Conservation (phyloP, 2,888 invertebrate genomes). For the Cryptophagus acutangulus region DNA sequence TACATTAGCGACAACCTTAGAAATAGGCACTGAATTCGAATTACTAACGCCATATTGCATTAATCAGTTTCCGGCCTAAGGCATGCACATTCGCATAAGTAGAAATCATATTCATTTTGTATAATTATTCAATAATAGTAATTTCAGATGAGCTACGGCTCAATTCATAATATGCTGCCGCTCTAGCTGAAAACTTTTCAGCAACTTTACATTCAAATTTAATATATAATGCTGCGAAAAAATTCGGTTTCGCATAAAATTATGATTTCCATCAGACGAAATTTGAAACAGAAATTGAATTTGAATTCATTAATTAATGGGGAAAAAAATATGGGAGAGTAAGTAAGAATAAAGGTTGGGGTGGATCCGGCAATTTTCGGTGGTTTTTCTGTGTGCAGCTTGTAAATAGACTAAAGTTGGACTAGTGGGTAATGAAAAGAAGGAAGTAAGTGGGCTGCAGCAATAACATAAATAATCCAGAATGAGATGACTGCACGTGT, state of each 20-base stretch:
- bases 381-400: too few relatives aligned
- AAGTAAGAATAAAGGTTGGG: too few relatives aligned
- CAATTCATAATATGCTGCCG: too few relatives aligned
- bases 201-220: neutral
- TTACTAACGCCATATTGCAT: slow-evolving; percentile 33
- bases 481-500: slow-evolving; percentile 9
- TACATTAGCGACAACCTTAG: slow-evolving; percentile 29
- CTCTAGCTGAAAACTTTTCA: too few relatives aligned
- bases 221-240: neutral
- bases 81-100: slow-evolving; percentile 25
- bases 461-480: neutral
- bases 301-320: too few relatives aligned
- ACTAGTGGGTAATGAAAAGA: too few relatives aligned
- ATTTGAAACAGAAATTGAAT: neutral
- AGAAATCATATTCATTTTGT: slow-evolving; percentile 18
- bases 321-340: too few relatives aligned
- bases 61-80: slow-evolving; percentile 32
- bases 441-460: neutral
- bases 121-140: slow-evolving; percentile 30
- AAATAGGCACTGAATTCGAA: slow-evolving; percentile 30
- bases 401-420: too few relatives aligned
- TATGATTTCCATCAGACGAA: too few relatives aligned
- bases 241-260: neutral
- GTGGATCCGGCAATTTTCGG: too few relatives aligned
- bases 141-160: slow-evolving; percentile 22